phyloP scores from a whole-genome alignment of 2,888 invertebrate species.

The Tuberolachnus salignus region DNA sequence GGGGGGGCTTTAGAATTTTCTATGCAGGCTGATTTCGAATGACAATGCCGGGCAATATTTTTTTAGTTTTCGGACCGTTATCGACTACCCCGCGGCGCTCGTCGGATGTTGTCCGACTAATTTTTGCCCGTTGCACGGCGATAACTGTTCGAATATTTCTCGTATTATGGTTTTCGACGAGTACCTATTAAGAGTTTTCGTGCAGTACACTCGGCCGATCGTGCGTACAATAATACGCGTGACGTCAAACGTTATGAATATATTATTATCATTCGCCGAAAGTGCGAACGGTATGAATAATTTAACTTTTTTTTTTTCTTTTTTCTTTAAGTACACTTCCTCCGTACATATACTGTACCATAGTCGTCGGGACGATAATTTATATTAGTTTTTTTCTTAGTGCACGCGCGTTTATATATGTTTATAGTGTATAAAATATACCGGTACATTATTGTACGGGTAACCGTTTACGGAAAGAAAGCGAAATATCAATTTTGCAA shows the following conservation, averaged over 20 bases:
- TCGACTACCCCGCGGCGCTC: too few species aligned
- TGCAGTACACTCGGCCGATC: neutral
- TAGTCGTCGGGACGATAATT: neutral
- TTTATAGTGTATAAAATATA: neutral
- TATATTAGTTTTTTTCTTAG: neutral
- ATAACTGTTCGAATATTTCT: too few species aligned
- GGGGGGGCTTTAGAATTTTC: too few species aligned
- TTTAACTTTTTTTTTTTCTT: conserved; percentile 15
- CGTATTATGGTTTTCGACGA: neutral
- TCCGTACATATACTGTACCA: neutral
- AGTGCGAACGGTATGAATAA: conserved; percentile 18
- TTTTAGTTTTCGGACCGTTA: too few species aligned
- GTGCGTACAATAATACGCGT: neutral
- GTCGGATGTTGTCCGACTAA: too few species aligned
- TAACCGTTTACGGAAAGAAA: too few species aligned
- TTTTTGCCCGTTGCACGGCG: too few species aligned
- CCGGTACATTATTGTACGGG: too few species aligned
- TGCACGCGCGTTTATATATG: neutral
- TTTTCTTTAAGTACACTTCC: neutral
- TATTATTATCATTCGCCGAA: conserved; percentile 12
- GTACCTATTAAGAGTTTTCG: neutral
- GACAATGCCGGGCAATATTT: too few species aligned
- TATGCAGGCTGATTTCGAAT: too few species aligned
- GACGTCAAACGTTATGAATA: conserved; percentile 27
- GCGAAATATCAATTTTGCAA: too few species aligned